Base-by-base conservation (phyloP, 1,140 invertebrate species). In the Aphelenchoides fujianensis region DNA sequence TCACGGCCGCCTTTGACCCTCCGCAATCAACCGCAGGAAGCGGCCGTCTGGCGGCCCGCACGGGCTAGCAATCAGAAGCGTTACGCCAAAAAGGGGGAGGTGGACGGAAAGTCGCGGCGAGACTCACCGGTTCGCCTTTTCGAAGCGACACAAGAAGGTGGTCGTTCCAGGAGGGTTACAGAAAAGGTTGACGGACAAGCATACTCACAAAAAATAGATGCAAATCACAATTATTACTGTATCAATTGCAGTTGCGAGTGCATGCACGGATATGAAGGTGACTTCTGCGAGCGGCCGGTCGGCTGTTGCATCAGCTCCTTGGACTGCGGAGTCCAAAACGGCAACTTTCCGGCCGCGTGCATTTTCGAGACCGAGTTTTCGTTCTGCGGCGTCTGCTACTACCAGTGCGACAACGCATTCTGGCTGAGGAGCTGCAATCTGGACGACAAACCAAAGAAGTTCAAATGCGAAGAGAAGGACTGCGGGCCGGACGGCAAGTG, bases 231-330 rank as follows among this genome's bases (percentile, higher is more conserved):
- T n/a, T n/a, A n/a, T n/a, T n/a, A n/a, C n/a, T n/a, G n/a, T n/a
- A n/a, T n/a, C n/a, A n/a, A n/a, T n/a, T 59, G 28, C 19, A 59
- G 55, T 19, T 59, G 55, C 34, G 55, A 7, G 12, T 59, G 55
- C 34, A 27, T 30, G 34, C 5, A 5, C 5, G 55, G 55, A 16
- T 59, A 5, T 5, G 5, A 7, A 7, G 55, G 55, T 7, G 55
- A 5, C 5, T 59, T 59, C 23, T 59, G 55, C 19, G 55, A 59
- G 19, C 12, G 34, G 23, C 28, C 5, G 5, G 23, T 7, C 27
- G 19, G 19, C 34, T 7, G 55, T 59, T 5, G 19, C 5, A 7
- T 5, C 5, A 59, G 19, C 7, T 30, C 55, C 28, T 5, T 7
- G 5, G 55, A 48, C 41, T 48, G 41, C 55, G 7, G 5, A 59